phyloP scores from a whole-genome alignment of 2,113 vertebrate genomes.

The Prolemur simus region DNA sequence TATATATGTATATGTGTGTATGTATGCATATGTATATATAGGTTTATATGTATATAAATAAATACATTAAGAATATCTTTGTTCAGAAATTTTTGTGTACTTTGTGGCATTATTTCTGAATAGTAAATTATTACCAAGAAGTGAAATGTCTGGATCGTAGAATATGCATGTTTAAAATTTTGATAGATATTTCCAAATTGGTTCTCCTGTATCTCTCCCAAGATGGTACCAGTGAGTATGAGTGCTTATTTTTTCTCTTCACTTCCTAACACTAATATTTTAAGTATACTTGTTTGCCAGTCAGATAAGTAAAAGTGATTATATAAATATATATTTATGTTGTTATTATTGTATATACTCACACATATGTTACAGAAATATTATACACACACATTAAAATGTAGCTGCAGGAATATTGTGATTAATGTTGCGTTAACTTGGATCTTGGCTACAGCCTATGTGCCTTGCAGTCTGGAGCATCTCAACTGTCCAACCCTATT shows the following conservation, averaged over 20 bases:
- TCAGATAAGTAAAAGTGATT: conserved; percentile 11
- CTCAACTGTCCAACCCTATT: not conserved
- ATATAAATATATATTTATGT: not conserved
- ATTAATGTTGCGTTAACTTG: not conserved
- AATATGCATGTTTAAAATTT: not conserved
- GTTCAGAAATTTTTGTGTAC: not conserved
- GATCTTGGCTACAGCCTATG: not conserved
- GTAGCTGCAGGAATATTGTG: not conserved
- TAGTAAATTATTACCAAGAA: not conserved
- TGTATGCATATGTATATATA: not conserved
- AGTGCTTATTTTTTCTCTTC: not conserved
- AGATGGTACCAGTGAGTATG: not conserved
- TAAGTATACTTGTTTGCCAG: not conserved
- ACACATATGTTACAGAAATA: not conserved
- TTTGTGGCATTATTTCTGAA: conserved; percentile 4
- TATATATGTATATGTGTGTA: not conserved
- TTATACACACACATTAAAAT: not conserved
- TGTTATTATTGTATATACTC: not conserved
- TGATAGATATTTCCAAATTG: not conserved
- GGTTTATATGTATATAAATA: not conserved
- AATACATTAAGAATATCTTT: not conserved
- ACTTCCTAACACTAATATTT: not conserved
- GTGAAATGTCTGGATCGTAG: not conserved
- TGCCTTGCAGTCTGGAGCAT: not conserved
- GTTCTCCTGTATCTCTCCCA: conserved; percentile 3